Percentiles rank a stretch among this genome's conserved stretches.
Evolutionary conservation across 1,140 invertebrate species (phyloP).

Genomic region (Drosophila watanabei): DNA sequence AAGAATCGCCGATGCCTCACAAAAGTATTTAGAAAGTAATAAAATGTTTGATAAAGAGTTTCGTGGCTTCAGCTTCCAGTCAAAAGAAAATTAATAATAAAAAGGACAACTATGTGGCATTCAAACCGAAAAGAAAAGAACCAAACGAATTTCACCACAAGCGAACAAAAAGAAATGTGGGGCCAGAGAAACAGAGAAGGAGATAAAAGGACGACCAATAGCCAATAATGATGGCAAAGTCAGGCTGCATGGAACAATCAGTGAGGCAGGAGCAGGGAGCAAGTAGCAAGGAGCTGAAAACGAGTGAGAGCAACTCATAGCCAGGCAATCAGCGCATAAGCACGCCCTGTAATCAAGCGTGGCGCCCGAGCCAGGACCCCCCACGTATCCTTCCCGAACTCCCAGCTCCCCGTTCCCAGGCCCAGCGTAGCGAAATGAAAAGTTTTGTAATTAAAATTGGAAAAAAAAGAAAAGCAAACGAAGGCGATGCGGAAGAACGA

Average conservation of each 20-base stretch:
- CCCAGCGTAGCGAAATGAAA: constrained; percentile 74
- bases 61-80: constrained; percentile 10
- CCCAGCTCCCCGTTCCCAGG: constrained; percentile 19
- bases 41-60: constrained; percentile 76
- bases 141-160: constrained; percentile 50
- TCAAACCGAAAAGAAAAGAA: constrained; percentile 21
- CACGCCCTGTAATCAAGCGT: constrained; percentile 81
- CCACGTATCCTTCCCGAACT: neutral
- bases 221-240: constrained; percentile 78
- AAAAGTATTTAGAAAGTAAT: constrained; percentile 80
- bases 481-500: constrained; percentile 46
- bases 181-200: neutral
- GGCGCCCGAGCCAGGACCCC: constrained; percentile 36
- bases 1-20: constrained; percentile 55
- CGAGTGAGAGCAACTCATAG: constrained; percentile 60
- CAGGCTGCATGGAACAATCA: constrained; percentile 58
- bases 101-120: constrained; percentile 75
- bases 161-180: constrained; percentile 5
- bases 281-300: constrained; percentile 1
- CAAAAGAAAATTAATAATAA: constrained; percentile 70
- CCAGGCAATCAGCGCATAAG: constrained; percentile 80
- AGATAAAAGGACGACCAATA: constrained; percentile 56
- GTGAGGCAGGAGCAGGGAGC: constrained; percentile 11
- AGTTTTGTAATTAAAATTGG: constrained; percentile 84
- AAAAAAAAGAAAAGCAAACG: constrained; percentile 46